Evolutionary conservation across 2,797 vertebrate species (phyloP), one percentile per base, ranked within the genome.

Genomic region (Synaphobranchus kaupii): DNA sequence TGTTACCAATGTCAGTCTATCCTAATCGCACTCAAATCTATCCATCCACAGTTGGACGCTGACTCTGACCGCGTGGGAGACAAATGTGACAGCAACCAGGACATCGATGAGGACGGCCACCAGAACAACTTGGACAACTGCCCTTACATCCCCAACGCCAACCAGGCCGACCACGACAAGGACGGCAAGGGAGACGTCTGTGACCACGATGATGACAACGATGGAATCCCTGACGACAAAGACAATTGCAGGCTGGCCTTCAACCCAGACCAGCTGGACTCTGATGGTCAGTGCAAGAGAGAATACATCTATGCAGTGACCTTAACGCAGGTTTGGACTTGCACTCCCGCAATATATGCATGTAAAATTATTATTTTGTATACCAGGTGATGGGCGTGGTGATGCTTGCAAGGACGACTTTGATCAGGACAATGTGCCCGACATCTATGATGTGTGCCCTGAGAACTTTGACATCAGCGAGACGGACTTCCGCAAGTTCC

Each of bases 111-210:
- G 92, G 98, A 99, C 0, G 98, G 98, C 84, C 98, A 99, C 94
- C 98, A 99, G 94, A 99, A 99, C 95, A 99, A 99, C 89, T 94
- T 99, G 91, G 98, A 99, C 95, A 99, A 99, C 92, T 99, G 98
- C 86, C 98, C 98, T 0, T 99, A 99, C 81, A 97, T 99, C 88
- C 96, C 98, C 54, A 99, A 99, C 3, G 96, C 98, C 87, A 99
- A 99, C 93, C 98, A 99, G 93, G 98, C 97, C 8, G 98, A 99
- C 93, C 98, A 99, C 0, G 98, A 99, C 90, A 99, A 99, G 88
- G 98, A 99, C 48, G 98, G 98, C 89, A 99, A 98, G 93, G 98
- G 98, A 86, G 98, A 99, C 0, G 98, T 97, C 86, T 99, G 98
- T 84, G 98, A 99, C 94, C 97, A 98, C 0, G 98, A 99, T 52